Base-by-base conservation (phyloP, 2,888 invertebrate genomes). In the Eristalinus aeneus region DNA sequence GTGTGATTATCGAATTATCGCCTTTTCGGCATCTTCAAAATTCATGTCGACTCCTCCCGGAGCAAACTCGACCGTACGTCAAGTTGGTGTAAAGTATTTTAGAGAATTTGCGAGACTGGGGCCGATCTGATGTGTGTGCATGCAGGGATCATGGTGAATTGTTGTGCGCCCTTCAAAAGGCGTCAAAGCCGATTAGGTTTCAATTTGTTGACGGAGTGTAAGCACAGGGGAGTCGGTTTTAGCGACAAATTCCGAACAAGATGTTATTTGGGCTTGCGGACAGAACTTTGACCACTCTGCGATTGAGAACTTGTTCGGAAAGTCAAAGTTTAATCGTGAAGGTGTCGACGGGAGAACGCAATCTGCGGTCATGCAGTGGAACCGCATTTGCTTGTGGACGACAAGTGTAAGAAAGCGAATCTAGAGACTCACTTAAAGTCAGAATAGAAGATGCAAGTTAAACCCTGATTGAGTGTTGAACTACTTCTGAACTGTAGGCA, bases 1-100 rank as follows among this genome's bases (percentile, higher is more conserved):
- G 53, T 75, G 69, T 75, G 74, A 75, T 81, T 81, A 81, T 75
- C 81, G 81, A 81, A 73, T 81, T 75, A 81, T 75, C 81, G 69
- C 81, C 75, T 75, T 75, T 81, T 73, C 56, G 56, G 56, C 23
- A 56, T 56, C 56, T 56, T 56, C 56, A 56, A 56, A 56, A 56
- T 56, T 56, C 56, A 56, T 56, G 80, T 80, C 68, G 61, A 67
- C 27, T 20, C 54, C 58, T 46, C n/a, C 27, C 5, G 22, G 10
- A 34, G 32, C 34, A 53, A 53, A 23, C 31, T 36, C 34, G 39
- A 46, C n/a, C 9, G 54, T 10, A 63, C 53, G 32, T 69, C 61
- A 68, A 61, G 46, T 67, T 58, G 32, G 60, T 67, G 53, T 67
- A 34, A 67, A 75, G 10, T 10, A 75, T n/a, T 68, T 68, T 53